Conservation (phyloP, 2,797 vertebrate species). For the Danio jaintianensis region DNA sequence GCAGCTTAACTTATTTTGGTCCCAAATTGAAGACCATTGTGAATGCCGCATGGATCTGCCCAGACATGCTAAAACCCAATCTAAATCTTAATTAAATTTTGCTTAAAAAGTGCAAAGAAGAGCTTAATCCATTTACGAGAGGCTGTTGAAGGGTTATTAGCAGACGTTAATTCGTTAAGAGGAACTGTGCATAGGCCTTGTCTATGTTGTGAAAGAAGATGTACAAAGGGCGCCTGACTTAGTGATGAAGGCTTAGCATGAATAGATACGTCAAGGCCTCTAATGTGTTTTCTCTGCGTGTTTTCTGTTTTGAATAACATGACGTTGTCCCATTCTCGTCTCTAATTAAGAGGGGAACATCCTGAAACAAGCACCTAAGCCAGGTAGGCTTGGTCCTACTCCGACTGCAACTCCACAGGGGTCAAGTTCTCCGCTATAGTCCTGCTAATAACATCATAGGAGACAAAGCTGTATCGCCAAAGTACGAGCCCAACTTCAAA, state of each 20-base stretch:
- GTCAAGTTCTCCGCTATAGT: constrained; percentile 89
- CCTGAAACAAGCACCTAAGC: constrained; percentile 84
- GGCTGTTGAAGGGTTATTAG: constrained; percentile 82
- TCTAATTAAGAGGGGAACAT: constrained; percentile 79
- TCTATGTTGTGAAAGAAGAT: constrained; percentile 71
- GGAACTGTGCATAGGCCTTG: constrained; percentile 79
- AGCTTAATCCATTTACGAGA: constrained; percentile 82
- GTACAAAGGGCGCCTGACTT: constrained; percentile 78
- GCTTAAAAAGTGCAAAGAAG: constrained; percentile 79
- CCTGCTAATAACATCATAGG: constrained; percentile 92
- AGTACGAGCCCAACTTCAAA: constrained; percentile 93
- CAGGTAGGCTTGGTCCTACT: constrained; percentile 83
- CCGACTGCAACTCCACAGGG: constrained; percentile 85
- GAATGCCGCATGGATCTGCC: constrained; percentile 78
- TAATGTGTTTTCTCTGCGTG: constrained; percentile 69
- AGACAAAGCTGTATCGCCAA: constrained; percentile 82
- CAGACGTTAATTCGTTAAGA: constrained; percentile 83
- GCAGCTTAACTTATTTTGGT: constrained; percentile 82
- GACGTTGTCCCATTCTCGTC: constrained; percentile 74
- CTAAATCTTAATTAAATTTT: constrained; percentile 87
- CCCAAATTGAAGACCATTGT: constrained; percentile 80
- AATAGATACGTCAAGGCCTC: constrained; percentile 67
- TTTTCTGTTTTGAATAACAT: constrained; percentile 70
- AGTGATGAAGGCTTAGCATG: constrained; percentile 83
- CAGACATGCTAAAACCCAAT: constrained; percentile 84